Evolutionary conservation across 2,797 vertebrate genomes (phyloP), one percentile per base, ranked within the genome.

Genomic region (Pseudotriccus pelzelni): DNA sequence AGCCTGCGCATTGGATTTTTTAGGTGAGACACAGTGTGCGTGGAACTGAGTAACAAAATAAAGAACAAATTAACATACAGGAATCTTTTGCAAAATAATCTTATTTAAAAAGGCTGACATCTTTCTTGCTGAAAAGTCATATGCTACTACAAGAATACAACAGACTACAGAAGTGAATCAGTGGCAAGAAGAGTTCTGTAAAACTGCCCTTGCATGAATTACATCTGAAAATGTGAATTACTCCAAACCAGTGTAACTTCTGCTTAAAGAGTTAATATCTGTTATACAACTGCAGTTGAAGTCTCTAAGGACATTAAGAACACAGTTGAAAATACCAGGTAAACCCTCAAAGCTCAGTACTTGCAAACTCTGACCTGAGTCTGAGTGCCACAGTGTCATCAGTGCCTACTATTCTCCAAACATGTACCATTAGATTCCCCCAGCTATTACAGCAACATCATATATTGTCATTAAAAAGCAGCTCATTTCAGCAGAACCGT

Each of bases 211-310:
- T 81, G 66, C 10, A 37, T 13, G 2, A 96, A 90, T 44, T 47
- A 6, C 30, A 34, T 76, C 67, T 89, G 87, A 94, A 91, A 72
- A 89, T 67, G 41, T 85, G 77, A 93, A 93, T 87, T 86, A 85
- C 39, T 87, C 63, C 34, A 80, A 74, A 91, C 63, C 52, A 66
- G 43, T 49, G 32, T 47, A 94, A 72, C 24, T 68, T 67, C 28
- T 74, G 53, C 37, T 56, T 79, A 87, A 60, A 67, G 8, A 90
- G 62, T 90, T 89, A 86, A 84, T 13, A 36, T 28, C 63, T 85
- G n/a, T 64, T 63, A 59, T 1, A 55, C 5, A 76, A 25, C 68
- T 76, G 46, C 70, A 92, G 13, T 15, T 87, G 52, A 79, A 77
- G 63, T 58, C 36, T 60, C 56, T 43, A 83, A 70, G 36, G 64